Conservation (phyloP, 2,113 vertebrate genomes). For the Calypte anna region DNA sequence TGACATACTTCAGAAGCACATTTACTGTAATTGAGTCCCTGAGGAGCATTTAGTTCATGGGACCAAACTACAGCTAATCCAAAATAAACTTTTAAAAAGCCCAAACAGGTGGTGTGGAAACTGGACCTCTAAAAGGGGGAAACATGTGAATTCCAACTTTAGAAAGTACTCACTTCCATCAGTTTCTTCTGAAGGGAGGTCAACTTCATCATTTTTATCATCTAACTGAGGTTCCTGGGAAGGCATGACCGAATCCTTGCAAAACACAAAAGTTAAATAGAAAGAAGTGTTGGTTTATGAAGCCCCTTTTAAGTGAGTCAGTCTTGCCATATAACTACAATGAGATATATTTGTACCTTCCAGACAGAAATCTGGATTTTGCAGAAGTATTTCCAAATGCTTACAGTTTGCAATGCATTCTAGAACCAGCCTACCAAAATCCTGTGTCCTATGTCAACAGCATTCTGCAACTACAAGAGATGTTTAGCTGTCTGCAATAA, state of each 20-base stretch:
- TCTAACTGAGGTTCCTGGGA: slow-evolving; percentile 92
- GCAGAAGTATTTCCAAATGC: not conserved
- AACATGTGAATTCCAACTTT: not conserved
- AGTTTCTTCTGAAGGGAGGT: slow-evolving; percentile 86
- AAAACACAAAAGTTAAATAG: not conserved
- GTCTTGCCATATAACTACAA: not conserved
- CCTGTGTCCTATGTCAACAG: not conserved
- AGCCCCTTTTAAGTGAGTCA: not conserved
- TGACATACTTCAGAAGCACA: not conserved
- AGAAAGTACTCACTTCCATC: slow-evolving; percentile 84
- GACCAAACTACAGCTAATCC: not conserved
- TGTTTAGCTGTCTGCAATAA: not conserved
- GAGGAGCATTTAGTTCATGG: not conserved
- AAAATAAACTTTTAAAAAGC: not conserved
- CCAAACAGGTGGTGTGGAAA: not conserved
- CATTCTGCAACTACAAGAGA: not conserved
- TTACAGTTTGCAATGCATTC: not conserved
- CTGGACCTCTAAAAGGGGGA: not conserved
- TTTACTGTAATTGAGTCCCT: not conserved
- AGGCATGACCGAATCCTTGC: slow-evolving; percentile 98
- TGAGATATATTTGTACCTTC: not conserved
- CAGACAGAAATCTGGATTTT: not conserved
- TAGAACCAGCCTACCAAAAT: not conserved
- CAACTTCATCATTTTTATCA: slow-evolving; percentile 85
- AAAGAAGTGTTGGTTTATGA: not conserved